A percentile compares a stretch with the other conserved stretches of the same genome.
phyloP scores from a whole-genome alignment of 2,888 invertebrate species.

The Eurytoma adleriae region DNA sequence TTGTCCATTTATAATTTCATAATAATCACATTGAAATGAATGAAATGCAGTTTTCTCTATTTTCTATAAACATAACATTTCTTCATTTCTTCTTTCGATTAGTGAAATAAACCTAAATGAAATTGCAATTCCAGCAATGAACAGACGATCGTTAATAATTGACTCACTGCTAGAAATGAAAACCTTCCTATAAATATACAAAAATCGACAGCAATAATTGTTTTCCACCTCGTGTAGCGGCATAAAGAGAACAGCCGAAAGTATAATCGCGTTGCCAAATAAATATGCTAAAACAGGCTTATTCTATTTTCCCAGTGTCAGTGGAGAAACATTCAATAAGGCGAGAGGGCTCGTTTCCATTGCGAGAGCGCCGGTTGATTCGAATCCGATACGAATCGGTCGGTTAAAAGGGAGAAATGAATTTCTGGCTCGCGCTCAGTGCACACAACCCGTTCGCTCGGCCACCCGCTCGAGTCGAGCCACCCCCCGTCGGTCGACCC shows the following conservation, averaged over 20 bases:
- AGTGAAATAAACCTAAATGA: no score
- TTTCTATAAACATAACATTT: no score
- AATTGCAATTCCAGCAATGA: no score
- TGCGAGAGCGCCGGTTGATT: slow-evolving; percentile 28
- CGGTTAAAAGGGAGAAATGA: slow-evolving; percentile 51
- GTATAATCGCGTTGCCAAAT: slow-evolving; percentile 36
- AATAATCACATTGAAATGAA: no score
- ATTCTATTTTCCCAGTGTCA: slow-evolving; percentile 10
- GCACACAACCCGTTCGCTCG: slow-evolving; percentile 55
- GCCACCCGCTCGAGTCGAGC: no score
- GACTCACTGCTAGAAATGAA: no score
- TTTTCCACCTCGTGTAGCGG: neutral
- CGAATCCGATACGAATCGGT: slow-evolving; percentile 51
- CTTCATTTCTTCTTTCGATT: no score
- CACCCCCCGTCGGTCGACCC: slow-evolving; percentile 59
- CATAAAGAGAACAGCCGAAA: neutral
- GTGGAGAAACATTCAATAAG: slow-evolving; percentile 43
- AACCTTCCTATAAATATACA: no score
- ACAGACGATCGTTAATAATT: no score
- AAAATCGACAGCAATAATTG: no score
- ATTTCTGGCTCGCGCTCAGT: neutral
- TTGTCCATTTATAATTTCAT: no score
- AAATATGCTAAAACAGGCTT: slow-evolving; percentile 38
- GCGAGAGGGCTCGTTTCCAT: slow-evolving; percentile 11
- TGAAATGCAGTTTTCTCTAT: no score